Evolutionary conservation across 2,797 vertebrate genomes (phyloP), one percentile per base, ranked within the genome.

Genomic region (Enteromius radiatus): DNA sequence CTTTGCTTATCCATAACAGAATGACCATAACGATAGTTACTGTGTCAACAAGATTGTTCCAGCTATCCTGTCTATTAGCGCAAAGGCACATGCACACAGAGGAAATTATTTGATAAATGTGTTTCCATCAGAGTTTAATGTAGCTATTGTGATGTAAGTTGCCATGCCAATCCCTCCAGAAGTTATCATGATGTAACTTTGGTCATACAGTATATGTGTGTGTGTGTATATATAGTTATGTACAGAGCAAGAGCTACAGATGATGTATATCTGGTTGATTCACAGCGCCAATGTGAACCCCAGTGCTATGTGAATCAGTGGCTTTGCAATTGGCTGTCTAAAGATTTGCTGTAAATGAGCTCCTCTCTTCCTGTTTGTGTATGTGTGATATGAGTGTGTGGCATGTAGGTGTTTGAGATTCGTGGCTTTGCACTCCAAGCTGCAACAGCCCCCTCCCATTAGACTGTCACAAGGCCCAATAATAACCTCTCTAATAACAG

Each of bases 401-500:
- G 43, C 61, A 52, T 54, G 85, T 79, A 78, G 77, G 65, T 84
- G 70, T 79, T 75, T 70, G 41, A 81, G 84, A 88, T 86, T 82
- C 78, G 71, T 84, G 79, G 81, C 68, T 80, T 86, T 71, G 87
- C 76, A 77, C 73, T 86, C 86, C 84, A 82, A 86, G 81, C 74
- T 56, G 49, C 76, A 84, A 65, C 84, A 80, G 79, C 87, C 84
- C 83, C 85, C 84, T 81, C 87, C 83, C 84, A 89, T 91, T 89
- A 90, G 64, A 86, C 68, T 81, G 83, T 84, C 88, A 87, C 86
- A 85, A 71, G 71, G 73, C 38, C 82, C 87, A 90, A 88, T 88
- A 89, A 90, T 90, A 90, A 85, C 85, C 84, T 83, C 85, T 69
- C 75, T 89, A 89, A 90, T 91, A 86, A 90, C 81, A 86, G 84